Conservation (phyloP, 2,797 vertebrate species). For the Cuniculus paca region DNA sequence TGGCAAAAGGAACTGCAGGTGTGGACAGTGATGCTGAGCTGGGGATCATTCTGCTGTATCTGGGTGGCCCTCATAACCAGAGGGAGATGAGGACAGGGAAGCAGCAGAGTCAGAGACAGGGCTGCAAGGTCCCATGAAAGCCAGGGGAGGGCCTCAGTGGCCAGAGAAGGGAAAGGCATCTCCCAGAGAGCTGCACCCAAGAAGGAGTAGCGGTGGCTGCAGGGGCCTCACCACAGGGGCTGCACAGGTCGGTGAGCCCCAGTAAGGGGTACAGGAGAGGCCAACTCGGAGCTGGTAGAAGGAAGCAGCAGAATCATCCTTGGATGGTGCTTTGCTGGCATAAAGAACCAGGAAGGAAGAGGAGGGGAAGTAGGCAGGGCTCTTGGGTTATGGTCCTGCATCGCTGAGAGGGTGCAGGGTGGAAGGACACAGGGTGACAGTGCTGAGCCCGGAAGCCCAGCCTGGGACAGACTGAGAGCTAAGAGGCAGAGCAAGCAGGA, state of each 20-base stretch:
- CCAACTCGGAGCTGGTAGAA: neutral
- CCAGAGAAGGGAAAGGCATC: neutral
- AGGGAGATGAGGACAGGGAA: rapidly evolving
- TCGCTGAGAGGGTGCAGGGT: neutral
- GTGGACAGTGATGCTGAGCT: neutral
- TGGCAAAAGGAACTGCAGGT: neutral
- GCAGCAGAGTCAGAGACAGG: neutral
- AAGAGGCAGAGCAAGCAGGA: neutral
- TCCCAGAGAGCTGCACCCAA: neutral
- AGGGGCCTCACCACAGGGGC: neutral
- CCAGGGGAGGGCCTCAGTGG: neutral
- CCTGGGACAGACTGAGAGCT: neutral
- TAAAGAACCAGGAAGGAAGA: neutral
- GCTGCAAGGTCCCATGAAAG: neutral
- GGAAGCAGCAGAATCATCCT: neutral
- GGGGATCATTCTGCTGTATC: neutral
- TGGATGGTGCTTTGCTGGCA: neutral
- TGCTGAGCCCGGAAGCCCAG: neutral
- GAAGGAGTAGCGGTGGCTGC: neutral
- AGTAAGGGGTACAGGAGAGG: neutral
- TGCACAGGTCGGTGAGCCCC: neutral
- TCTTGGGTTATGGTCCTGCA: neutral
- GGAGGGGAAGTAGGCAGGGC: neutral
- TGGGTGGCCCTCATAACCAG: neutral
- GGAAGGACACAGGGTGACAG: neutral